Conservation (phyloP, 2,113 vertebrate genomes). For the Bothrops jararaca region DNA sequence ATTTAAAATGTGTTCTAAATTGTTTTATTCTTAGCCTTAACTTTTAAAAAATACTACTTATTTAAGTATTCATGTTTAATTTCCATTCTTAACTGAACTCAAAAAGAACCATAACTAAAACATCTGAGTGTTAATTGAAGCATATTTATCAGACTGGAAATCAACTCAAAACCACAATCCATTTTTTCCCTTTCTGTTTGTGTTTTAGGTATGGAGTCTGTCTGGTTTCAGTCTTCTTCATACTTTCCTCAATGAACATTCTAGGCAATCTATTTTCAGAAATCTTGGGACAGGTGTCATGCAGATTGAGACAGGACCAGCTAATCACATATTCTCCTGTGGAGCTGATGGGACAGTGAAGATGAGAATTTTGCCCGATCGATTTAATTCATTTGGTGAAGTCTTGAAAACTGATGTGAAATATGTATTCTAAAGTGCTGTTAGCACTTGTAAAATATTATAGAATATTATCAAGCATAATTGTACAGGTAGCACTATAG, state of each 20-base stretch:
- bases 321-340: slow-evolving; percentile 95
- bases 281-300: slow-evolving; percentile 97
- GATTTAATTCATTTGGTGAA: slow-evolving; percentile 77
- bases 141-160: not conserved
- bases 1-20: not conserved
- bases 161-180: not conserved
- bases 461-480: slow-evolving; percentile 50
- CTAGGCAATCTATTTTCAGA: slow-evolving; percentile 95
- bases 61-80: not conserved
- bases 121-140: not conserved
- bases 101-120: not conserved
- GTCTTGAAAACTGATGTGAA: slow-evolving; percentile 84
- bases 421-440: slow-evolving; percentile 79
- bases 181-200: slow-evolving; percentile 34
- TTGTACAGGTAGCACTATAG: slow-evolving; percentile 54
- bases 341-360: slow-evolving; percentile 98
- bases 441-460: slow-evolving; percentile 23
- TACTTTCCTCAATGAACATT: slow-evolving; percentile 88
- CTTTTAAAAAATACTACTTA: not conserved
- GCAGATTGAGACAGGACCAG: slow-evolving; percentile 91
- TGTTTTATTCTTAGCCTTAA: not conserved
- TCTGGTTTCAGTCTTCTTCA: slow-evolving; percentile 82
- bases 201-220: slow-evolving; percentile 88
- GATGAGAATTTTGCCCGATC: slow-evolving; percentile 91
- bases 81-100: not conserved